These are phyloP conservation scores for Stenotaenia linearis DNA, from an alignment of 2,888 invertebrate species.

Conservation along the genomic window DNA sequence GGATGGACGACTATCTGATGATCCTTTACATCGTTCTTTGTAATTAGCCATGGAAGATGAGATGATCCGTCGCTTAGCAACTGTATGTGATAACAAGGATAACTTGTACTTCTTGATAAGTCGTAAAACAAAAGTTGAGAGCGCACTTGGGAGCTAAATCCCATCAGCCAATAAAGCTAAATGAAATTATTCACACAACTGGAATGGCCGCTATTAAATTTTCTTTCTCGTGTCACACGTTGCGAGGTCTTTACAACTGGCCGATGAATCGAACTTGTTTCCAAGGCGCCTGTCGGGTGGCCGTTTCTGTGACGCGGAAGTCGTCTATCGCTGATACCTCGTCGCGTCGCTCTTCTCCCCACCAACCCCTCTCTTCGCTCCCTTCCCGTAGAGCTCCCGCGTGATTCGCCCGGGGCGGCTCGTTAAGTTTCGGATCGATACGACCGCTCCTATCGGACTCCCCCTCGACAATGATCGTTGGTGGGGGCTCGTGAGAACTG, in stretches of 20 bases:
- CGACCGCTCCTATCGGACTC: not conserved
- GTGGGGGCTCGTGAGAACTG: not conserved
- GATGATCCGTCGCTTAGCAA: not conserved
- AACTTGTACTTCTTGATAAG: not conserved
- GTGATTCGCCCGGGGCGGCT: slow-evolving; percentile 24
- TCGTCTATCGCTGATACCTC: not conserved
- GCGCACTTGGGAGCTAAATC: not conserved
- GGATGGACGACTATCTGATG: not conserved
- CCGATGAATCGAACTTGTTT: not conserved
- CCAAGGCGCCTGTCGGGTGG: not conserved
- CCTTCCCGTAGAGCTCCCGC: not conserved
- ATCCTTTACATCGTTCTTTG: not conserved
- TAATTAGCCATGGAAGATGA: not conserved
- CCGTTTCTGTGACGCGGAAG: not conserved
- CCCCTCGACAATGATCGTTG: slow-evolving; percentile 27
- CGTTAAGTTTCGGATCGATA: slow-evolving; percentile 27
- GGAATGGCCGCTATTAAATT: not conserved
- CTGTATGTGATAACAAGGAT: not conserved
- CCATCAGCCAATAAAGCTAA: not conserved
- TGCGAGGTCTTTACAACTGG: not conserved
- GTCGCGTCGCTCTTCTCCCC: not conserved
- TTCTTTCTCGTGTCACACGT: not conserved
- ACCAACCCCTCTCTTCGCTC: not conserved
- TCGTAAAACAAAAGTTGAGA: not conserved
- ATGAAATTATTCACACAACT: not conserved